Base-by-base conservation (phyloP, 2,888 invertebrate species). In the Phorcus lineatus region DNA sequence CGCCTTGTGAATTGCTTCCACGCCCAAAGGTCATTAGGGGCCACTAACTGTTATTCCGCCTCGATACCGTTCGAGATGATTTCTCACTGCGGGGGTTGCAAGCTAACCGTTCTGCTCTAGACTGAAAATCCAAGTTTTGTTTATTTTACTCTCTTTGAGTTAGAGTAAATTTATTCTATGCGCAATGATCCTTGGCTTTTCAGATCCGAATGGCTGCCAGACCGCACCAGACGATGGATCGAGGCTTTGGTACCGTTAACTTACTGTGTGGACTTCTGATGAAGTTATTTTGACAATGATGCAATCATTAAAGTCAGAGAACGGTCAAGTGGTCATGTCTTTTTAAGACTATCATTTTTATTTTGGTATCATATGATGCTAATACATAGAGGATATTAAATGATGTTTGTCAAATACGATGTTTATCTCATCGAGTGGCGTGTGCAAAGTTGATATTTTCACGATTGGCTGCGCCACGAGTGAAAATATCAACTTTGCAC, bases 71-170 rank as follows among this genome's bases (percentile, higher is more conserved):
- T 22, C 11, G 62, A 62, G 62, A 24, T 11, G 28, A 62, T 62
- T 28, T 17, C 24, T 16, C 62, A 28, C 62, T 62, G 11, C 62
- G 62, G 62, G 57, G 28, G 28, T 28, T 62, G 62, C 28, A n/a
- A 57, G 19, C 19, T 11, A 57, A n/a, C 4, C 22, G 19, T 40
- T 70, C 70, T 70, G 70, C 28, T 70, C 70, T 17, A 36, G 40
- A 28, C 31, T 19, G 40, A 19, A 70, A 40, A 70, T 70, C 70
- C 36, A 70, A 19, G n/a, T 28, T 70, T 36, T 36, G 70, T 70
- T 70, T 70, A 70, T 70, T 70, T 70, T 28, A 40, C 40, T 70
- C n/a, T 70, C 70, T 70, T 70, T 70, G 70, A 70, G 31, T 70
- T 70, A 28, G 40, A 31, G 36, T 40, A 36, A 70, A 70, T 70